Evolutionary conservation across 37 sponge, comb jelly and placozoan genomes (phyloP).

Genomic region (Axinella damicornis): DNA sequence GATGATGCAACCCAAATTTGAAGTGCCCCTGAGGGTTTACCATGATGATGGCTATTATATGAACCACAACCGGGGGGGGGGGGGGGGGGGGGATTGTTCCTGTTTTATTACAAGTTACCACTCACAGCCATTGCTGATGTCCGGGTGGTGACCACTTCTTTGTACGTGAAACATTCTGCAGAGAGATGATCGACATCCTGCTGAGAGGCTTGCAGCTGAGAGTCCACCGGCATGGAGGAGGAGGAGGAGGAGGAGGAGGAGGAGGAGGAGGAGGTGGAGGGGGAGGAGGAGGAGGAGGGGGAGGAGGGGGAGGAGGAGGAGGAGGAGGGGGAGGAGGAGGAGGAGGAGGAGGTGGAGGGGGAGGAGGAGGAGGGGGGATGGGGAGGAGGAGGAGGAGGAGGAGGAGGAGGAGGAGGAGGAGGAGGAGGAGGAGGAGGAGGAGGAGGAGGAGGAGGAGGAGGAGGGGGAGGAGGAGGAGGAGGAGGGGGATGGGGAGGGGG

Average conservation of each 20-base stretch:
- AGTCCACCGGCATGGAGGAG: background rate
- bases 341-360: background rate
- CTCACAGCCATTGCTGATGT: slow-evolving; percentile 26
- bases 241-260: background rate
- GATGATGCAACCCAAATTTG: too few relatives aligned
- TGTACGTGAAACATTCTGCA: slow-evolving; percentile 12
- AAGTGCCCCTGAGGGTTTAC: too few relatives aligned
- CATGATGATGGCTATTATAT: too few relatives aligned
- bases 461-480: too few relatives aligned
- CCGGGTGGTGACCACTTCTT: slow-evolving; percentile 16
- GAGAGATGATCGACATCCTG: slow-evolving; percentile 6
- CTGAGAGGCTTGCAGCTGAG: background rate
- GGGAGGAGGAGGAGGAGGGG: background rate
- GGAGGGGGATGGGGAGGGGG: too few relatives aligned
- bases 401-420: background rate
- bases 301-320: background rate
- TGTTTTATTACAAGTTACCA: too few relatives aligned
- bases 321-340: background rate
- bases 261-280: background rate
- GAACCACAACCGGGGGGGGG: too few relatives aligned
- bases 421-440: background rate
- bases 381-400: background rate
- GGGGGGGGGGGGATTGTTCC: too few relatives aligned
- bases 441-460: background rate
- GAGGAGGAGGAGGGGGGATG: too few relatives aligned